Evolutionary conservation across 1,140 invertebrate genomes (phyloP).

Genomic region (Euwallacea similis): DNA sequence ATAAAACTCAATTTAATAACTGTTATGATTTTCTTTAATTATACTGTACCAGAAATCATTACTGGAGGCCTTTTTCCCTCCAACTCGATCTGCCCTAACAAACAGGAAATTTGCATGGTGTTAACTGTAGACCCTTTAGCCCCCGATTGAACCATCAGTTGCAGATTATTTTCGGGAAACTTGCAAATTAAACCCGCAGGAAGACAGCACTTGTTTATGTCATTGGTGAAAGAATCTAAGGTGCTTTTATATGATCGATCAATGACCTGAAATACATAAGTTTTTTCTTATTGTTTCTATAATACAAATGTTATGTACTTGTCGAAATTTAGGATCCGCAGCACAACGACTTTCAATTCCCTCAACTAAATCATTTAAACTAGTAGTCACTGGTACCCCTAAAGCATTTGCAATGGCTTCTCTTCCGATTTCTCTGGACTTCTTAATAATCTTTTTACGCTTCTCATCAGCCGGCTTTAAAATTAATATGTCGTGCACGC

Average conservation of each 20-base stretch:
- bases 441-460: conserved; percentile 70
- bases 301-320: conserved; percentile 54
- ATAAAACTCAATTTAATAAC: background rate
- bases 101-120: conserved; percentile 96
- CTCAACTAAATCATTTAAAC: conserved; percentile 61
- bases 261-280: conserved; percentile 54
- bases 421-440: conserved; percentile 62
- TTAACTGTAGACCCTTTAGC: conserved; percentile 97
- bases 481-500: conserved; percentile 93
- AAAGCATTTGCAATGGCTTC: conserved; percentile 73
- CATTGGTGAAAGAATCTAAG: conserved; percentile 84
- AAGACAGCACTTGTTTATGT: conserved; percentile 87
- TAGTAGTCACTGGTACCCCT: conserved; percentile 62
- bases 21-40: background rate
- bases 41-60: conserved; percentile 78
- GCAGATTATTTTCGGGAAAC: conserved; percentile 95
- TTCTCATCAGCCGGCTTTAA: conserved; percentile 69
- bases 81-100: conserved; percentile 96
- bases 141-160: conserved; percentile 97
- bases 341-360: conserved; percentile 73
- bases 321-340: conserved; percentile 75
- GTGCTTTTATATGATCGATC: conserved; percentile 86
- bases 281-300: background rate
- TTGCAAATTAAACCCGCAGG: conserved; percentile 78
- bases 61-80: conserved; percentile 95